These are phyloP conservation scores for Athalia cordata DNA, from an alignment of 2,888 invertebrate genomes.

Conservation along the genomic window DNA sequence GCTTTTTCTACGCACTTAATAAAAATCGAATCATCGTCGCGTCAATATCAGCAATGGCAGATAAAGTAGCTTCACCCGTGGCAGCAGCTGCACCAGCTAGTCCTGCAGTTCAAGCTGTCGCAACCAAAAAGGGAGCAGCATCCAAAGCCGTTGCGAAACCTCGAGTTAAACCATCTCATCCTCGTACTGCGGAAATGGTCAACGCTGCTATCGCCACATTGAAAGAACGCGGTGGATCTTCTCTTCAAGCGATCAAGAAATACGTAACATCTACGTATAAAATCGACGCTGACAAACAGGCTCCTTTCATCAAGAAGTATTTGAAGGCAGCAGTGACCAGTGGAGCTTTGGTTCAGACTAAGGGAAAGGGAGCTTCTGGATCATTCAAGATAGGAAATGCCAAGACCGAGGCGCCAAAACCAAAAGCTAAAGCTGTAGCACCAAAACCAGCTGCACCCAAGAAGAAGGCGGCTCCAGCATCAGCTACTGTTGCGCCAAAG, in stretches of 20 bases:
- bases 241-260: constrained; percentile 76
- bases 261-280: constrained; percentile 77
- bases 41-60: constrained; percentile 19
- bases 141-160: constrained; percentile 62
- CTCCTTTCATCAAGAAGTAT: constrained; percentile 77
- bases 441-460: constrained; percentile 44
- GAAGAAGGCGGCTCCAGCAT: constrained; percentile 44
- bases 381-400: constrained; percentile 67
- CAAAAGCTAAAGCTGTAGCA: constrained; percentile 28
- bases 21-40: neutral
- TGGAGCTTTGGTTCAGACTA: constrained; percentile 74
- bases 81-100: constrained; percentile 34
- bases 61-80: constrained; percentile 36
- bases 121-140: constrained; percentile 43
- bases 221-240: constrained; percentile 68
- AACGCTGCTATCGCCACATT: constrained; percentile 61
- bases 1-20: neutral
- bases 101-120: constrained; percentile 31
- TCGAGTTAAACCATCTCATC: constrained; percentile 68
- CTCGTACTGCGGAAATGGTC: constrained; percentile 71
- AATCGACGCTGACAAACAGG: constrained; percentile 75
- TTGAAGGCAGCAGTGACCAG: constrained; percentile 75
- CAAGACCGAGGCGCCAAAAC: constrained; percentile 29
- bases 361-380: constrained; percentile 74
- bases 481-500: constrained; percentile 5